Evolutionary conservation across 2,797 vertebrate species (phyloP).

Genomic region (Tauraco hartlaubi): DNA sequence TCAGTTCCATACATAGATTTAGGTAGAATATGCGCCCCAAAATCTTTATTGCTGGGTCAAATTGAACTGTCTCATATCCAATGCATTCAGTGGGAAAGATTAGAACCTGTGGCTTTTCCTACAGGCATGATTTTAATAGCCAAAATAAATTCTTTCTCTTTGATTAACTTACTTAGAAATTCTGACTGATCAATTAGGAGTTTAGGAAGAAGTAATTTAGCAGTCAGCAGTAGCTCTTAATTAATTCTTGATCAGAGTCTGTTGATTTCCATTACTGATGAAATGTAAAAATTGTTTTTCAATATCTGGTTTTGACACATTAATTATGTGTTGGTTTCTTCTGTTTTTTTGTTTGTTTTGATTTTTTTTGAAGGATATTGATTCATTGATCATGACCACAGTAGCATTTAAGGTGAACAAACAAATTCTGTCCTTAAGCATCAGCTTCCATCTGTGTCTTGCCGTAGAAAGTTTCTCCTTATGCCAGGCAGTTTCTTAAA

Average conservation of each 20-base stretch:
- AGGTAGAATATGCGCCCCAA: background rate
- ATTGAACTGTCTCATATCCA: background rate
- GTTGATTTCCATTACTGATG: background rate
- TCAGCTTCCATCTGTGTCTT: background rate
- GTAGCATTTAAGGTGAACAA: background rate
- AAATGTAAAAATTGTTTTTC: slow-evolving; percentile 3
- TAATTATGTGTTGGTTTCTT: background rate
- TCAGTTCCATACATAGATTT: background rate
- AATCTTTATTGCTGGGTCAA: background rate
- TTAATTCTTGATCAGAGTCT: slow-evolving; percentile 20
- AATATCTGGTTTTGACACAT: background rate
- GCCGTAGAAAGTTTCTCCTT: background rate
- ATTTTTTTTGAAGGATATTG: background rate
- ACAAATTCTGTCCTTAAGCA: background rate
- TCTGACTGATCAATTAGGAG: slow-evolving; percentile 22
- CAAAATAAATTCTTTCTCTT: slow-evolving; percentile 28
- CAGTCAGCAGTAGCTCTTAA: slow-evolving; percentile 18
- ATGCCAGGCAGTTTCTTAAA: background rate
- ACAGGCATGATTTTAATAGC: background rate
- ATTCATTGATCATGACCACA: background rate
- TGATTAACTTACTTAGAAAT: slow-evolving; percentile 49
- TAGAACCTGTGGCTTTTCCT: background rate
- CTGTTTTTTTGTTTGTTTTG: background rate
- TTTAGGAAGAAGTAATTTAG: slow-evolving; percentile 44
- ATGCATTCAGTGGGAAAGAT: background rate